Percentiles rank a stretch among this genome's conserved stretches.
Conservation (phyloP, 2,888 invertebrate genomes). For the Cerastis leucographa region DNA sequence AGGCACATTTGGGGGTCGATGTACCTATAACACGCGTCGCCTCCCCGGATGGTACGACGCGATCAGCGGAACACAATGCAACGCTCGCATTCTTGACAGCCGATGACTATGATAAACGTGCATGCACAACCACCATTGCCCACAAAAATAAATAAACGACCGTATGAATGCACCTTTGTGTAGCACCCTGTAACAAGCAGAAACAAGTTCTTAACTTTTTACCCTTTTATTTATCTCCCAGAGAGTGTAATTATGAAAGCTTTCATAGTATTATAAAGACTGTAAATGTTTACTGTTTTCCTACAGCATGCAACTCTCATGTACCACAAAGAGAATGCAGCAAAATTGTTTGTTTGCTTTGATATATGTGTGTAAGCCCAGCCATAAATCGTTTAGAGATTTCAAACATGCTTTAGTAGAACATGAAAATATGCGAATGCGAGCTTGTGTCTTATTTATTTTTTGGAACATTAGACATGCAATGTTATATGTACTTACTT, state of each 20-base stretch:
- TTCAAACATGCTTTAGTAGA: constrained; percentile 57
- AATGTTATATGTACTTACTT: constrained; percentile 26
- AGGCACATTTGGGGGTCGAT: no score
- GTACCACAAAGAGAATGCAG: constrained; percentile 49
- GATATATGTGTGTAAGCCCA: constrained; percentile 41
- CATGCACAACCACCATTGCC: background rate
- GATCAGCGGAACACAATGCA: no score
- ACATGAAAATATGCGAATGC: constrained; percentile 53
- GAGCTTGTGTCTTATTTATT: constrained; percentile 37
- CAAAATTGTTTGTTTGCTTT: constrained; percentile 55
- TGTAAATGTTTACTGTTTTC: constrained; percentile 26
- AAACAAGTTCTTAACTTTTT: background rate
- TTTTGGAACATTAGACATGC: constrained; percentile 13
- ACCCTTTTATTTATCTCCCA: background rate
- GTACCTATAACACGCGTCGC: no score
- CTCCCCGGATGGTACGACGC: no score
- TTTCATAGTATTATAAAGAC: constrained; percentile 8
- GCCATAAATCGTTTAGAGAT: constrained; percentile 57
- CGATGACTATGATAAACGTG: no score
- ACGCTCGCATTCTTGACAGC: no score
- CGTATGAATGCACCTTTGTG: no score
- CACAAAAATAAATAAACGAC: background rate
- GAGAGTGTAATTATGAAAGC: constrained; percentile 15
- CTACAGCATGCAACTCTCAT: constrained; percentile 18
- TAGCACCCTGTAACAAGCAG: background rate